Evolutionary conservation across 2,113 vertebrate genomes (phyloP).

Genomic region (Indicator maculatus): DNA sequence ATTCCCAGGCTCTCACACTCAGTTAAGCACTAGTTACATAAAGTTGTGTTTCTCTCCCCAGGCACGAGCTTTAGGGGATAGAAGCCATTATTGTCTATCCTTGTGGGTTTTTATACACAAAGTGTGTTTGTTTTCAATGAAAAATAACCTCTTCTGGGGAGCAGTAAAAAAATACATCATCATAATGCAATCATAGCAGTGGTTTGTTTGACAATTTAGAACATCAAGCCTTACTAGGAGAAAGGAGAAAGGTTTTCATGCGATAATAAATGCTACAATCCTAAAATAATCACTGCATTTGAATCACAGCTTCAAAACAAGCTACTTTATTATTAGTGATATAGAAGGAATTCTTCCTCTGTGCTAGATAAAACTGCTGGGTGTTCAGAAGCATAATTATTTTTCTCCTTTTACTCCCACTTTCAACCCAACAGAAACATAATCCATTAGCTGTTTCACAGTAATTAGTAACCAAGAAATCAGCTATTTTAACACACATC

Average conservation of each 20-base stretch:
- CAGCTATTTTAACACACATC: background rate
- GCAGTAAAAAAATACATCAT: background rate
- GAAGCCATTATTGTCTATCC: background rate
- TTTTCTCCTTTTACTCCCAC: background rate
- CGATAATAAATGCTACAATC: background rate
- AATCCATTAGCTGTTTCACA: background rate
- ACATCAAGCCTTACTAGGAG: background rate
- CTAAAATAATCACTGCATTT: slow-evolving; percentile 16
- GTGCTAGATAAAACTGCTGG: background rate
- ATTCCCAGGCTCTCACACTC: background rate
- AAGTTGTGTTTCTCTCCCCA: background rate
- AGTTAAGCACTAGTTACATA: background rate
- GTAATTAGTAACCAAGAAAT: background rate
- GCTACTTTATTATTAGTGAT: background rate
- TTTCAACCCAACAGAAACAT: background rate
- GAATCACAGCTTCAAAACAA: background rate
- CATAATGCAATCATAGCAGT: background rate
- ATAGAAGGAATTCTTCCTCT: background rate
- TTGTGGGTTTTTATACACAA: background rate
- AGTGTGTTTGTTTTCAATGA: background rate
- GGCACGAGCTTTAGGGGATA: background rate
- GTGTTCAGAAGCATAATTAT: background rate
- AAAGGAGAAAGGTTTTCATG: background rate
- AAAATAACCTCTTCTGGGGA: background rate
- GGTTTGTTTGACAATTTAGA: background rate